A percentile compares a stretch with the other conserved stretches of the same genome.
These are phyloP conservation scores for Spodoptera exigua DNA, from an alignment of 2,888 invertebrate genomes.

Conservation along the genomic window DNA sequence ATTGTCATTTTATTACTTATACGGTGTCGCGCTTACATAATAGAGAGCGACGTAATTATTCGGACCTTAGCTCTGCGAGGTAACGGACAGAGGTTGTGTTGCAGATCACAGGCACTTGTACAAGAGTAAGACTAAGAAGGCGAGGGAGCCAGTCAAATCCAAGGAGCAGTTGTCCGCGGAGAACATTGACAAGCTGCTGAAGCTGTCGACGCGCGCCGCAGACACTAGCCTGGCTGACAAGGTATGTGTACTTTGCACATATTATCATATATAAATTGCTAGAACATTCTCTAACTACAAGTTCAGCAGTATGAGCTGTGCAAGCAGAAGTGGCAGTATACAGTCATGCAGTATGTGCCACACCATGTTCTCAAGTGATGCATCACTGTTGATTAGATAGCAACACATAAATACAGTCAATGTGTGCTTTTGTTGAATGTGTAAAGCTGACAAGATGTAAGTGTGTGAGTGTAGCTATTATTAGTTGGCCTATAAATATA, in stretches of 20 bases:
- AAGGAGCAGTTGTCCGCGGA: slow-evolving; percentile 74
- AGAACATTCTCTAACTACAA: too few relatives aligned
- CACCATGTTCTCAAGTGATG: slow-evolving; percentile 23
- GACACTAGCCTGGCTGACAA: slow-evolving; percentile 79
- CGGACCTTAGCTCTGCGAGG: background rate
- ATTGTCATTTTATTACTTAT: slow-evolving; percentile 29
- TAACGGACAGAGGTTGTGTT: slow-evolving; percentile 6
- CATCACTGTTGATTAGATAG: slow-evolving; percentile 24
- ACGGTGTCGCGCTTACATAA: slow-evolving; percentile 29
- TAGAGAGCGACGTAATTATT: slow-evolving; percentile 1
- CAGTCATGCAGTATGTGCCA: background rate
- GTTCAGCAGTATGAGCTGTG: too few relatives aligned
- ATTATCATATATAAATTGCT: too few relatives aligned
- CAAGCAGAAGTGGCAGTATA: too few relatives aligned
- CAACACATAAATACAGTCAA: background rate
- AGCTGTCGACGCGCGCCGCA: slow-evolving; percentile 79
- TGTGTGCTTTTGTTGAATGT: background rate
- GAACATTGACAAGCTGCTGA: slow-evolving; percentile 84
- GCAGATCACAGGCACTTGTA: slow-evolving; percentile 59
- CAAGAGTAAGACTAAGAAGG: slow-evolving; percentile 63
- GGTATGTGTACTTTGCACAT: slow-evolving; percentile 63
- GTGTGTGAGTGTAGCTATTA: background rate
- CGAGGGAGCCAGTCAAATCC: slow-evolving; percentile 53
- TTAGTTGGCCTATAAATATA: too few relatives aligned
- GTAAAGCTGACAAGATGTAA: background rate